Evolutionary conservation across 37 sponge, comb jelly and placozoan species (phyloP).

Genomic region (Beroe ovata): DNA sequence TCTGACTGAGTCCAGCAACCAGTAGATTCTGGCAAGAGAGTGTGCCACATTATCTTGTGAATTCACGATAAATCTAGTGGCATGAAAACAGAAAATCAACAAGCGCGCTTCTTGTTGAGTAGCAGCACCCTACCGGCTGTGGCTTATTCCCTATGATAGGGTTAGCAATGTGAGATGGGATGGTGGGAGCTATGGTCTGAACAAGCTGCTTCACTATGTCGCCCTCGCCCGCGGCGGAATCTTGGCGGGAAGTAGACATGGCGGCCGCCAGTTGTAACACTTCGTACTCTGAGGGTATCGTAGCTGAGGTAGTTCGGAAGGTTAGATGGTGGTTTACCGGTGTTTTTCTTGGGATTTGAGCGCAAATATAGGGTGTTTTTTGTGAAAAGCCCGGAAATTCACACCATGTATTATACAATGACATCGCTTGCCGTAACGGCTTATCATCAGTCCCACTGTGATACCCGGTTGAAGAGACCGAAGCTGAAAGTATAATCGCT

Average conservation of each 20-base stretch:
- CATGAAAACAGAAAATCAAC: neutral
- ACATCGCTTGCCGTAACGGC: neutral
- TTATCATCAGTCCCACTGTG: neutral
- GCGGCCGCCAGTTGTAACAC: conserved; percentile 45
- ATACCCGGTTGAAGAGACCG: neutral
- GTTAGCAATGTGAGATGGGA: conserved; percentile 64
- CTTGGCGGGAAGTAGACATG: conserved; percentile 20
- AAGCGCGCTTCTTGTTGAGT: no score
- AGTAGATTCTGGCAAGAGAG: conserved; percentile 8
- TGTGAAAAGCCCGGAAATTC: no score
- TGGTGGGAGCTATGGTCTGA: conserved; percentile 44
- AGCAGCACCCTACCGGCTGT: conserved; percentile 3
- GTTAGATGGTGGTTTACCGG: neutral
- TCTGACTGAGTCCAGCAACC: conserved; percentile 52
- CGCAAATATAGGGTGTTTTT: no score
- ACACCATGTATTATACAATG: no score
- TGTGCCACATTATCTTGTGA: no score
- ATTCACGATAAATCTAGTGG: no score
- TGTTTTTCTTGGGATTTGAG: no score
- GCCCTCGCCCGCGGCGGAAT: neutral
- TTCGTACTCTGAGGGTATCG: conserved; percentile 66
- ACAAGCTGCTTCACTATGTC: conserved; percentile 38
- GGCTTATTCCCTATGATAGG: conserved; percentile 42
- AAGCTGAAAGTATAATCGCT: neutral
- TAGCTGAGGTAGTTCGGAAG: neutral